phyloP scores from a whole-genome alignment of 2,113 vertebrate genomes.

The Calidris pugnax region DNA sequence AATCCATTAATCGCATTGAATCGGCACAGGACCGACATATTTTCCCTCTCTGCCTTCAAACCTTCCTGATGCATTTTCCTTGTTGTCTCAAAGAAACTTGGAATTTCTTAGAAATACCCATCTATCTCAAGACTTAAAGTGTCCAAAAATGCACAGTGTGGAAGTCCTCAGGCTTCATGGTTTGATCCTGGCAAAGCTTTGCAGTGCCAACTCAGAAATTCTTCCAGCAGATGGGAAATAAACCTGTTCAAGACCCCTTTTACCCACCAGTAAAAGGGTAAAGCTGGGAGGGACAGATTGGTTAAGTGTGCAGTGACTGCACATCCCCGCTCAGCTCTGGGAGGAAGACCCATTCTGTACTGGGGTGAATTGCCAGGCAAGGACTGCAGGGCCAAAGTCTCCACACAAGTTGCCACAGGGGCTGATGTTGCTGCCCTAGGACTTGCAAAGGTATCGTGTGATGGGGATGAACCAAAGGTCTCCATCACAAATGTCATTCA shows the following conservation, averaged over 20 bases:
- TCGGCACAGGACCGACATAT: not conserved
- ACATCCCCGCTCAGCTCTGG: not conserved
- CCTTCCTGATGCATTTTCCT: not conserved
- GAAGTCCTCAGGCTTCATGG: not conserved
- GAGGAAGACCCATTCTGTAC: not conserved
- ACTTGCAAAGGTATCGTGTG: not conserved
- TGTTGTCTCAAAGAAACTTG: not conserved
- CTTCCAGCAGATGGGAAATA: not conserved
- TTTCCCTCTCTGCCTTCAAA: not conserved
- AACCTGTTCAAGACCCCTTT: not conserved
- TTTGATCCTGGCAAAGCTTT: not conserved
- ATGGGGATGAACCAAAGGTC: not conserved
- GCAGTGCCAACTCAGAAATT: not conserved
- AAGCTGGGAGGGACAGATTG: not conserved
- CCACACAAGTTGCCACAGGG: not conserved
- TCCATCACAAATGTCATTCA: not conserved
- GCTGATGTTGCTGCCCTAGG: not conserved
- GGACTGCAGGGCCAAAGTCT: not conserved
- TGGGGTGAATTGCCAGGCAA: not conserved
- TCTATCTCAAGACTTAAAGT: not conserved
- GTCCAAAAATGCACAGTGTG: not conserved
- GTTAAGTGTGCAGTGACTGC: not conserved
- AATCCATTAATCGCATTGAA: not conserved
- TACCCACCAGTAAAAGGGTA: not conserved
- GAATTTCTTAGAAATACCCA: not conserved